phyloP scores from a whole-genome alignment of 1,140 invertebrate species.

The Potamilus streckersoni region DNA sequence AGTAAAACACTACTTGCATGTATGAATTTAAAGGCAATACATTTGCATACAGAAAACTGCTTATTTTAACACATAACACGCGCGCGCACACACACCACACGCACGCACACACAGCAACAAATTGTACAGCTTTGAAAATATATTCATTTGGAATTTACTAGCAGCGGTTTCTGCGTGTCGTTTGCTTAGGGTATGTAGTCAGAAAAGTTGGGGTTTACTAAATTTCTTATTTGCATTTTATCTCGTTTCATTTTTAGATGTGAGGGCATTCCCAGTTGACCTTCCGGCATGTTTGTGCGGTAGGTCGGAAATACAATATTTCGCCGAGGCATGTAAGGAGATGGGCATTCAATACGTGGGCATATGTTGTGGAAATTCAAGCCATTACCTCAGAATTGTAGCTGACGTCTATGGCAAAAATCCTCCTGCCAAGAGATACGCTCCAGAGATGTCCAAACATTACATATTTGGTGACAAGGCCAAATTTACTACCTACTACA shows the following conservation, averaged over 20 bases:
- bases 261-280: conserved; percentile 37
- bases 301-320: conserved; percentile 45
- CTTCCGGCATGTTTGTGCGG: conserved; percentile 36
- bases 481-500: conserved; percentile 10
- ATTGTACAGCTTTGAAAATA: too few relatives aligned
- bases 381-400: conserved; percentile 48
- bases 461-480: conserved; percentile 25
- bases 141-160: too few relatives aligned
- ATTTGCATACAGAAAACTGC: too few relatives aligned
- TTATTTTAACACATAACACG: conserved; percentile 2
- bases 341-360: conserved; percentile 61
- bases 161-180: too few relatives aligned
- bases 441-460: conserved; percentile 41
- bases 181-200: too few relatives aligned
- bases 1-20: too few relatives aligned
- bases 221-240: too few relatives aligned
- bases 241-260: too few relatives aligned
- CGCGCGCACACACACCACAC: too few relatives aligned
- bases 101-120: too few relatives aligned
- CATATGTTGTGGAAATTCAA: conserved; percentile 60
- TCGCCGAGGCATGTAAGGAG: conserved; percentile 48
- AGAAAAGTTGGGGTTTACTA: too few relatives aligned
- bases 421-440: conserved; percentile 42
- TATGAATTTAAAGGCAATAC: too few relatives aligned
- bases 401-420: conserved; percentile 49